These are phyloP conservation scores for Atethmia centrago DNA, from an alignment of 2,888 invertebrate species.

Conservation along the genomic window DNA sequence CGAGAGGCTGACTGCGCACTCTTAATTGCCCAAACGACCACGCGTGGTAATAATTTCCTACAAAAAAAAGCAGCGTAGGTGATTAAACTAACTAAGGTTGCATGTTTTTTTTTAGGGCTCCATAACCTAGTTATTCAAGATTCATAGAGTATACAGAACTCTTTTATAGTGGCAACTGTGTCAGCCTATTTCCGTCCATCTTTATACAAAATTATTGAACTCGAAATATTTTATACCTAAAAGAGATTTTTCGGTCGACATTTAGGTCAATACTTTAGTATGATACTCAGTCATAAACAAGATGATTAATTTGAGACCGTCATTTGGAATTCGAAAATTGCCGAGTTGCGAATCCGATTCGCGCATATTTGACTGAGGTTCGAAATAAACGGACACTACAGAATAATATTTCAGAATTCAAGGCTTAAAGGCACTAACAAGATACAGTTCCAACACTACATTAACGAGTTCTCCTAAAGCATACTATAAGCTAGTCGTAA, in stretches of 20 bases:
- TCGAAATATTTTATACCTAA: constrained; percentile 10
- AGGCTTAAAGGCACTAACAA: neutral
- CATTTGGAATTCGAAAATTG: neutral
- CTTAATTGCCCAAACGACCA: constrained; percentile 65
- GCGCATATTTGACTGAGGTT: neutral
- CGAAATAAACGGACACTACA: neutral
- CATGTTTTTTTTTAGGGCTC: constrained; percentile 7
- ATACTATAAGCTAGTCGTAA: constrained; percentile 1
- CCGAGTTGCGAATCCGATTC: neutral
- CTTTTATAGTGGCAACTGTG: constrained; percentile 6
- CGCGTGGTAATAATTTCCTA: constrained; percentile 55
- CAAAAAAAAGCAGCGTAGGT: constrained; percentile 52
- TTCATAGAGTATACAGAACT: constrained; percentile 12
- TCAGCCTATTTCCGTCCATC: neutral
- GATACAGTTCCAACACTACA: neutral
- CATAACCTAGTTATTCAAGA: neutral
- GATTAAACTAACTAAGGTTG: constrained; percentile 32
- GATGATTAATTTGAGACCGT: neutral
- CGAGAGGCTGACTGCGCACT: constrained; percentile 64
- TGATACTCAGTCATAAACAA: neutral
- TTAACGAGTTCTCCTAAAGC: neutral
- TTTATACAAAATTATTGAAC: neutral
- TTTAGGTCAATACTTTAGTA: neutral
- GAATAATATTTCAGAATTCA: neutral
- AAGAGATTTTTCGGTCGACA: neutral